Evolutionary conservation across 2,113 vertebrate genomes (phyloP).

Genomic region (Saguinus midas): DNA sequence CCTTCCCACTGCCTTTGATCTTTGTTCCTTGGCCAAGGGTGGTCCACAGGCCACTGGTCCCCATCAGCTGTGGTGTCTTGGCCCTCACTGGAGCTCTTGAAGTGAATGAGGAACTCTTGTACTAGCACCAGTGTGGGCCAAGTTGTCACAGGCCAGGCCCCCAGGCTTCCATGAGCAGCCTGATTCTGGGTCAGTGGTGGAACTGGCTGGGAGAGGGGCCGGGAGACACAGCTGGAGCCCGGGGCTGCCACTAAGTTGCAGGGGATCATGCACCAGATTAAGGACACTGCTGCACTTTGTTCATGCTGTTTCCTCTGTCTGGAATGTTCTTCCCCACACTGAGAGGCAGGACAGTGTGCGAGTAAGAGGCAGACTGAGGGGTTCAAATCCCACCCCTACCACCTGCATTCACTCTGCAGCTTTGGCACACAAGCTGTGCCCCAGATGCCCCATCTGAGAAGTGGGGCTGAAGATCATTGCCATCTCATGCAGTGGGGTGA

Average conservation of each 20-base stretch:
- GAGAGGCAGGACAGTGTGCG: background rate
- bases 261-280: background rate
- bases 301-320: background rate
- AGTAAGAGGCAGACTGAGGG: background rate
- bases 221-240: background rate
- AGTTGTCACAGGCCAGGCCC: background rate
- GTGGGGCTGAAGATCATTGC: background rate
- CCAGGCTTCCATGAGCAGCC: background rate
- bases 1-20: background rate
- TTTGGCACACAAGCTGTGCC: background rate
- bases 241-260: background rate
- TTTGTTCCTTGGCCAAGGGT: background rate
- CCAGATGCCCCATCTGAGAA: background rate
- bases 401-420: no score
- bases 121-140: no score
- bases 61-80: background rate
- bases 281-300: background rate
- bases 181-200: background rate
- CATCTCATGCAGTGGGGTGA: accelerated
- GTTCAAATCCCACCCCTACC: background rate
- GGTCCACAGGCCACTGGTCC: background rate
- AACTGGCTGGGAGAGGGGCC: background rate
- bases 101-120: background rate
- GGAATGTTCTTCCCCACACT: background rate
- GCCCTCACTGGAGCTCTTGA: accelerated